These are phyloP conservation scores for Dynastes grantii DNA, from an alignment of 2,888 invertebrate species.

Conservation along the genomic window DNA sequence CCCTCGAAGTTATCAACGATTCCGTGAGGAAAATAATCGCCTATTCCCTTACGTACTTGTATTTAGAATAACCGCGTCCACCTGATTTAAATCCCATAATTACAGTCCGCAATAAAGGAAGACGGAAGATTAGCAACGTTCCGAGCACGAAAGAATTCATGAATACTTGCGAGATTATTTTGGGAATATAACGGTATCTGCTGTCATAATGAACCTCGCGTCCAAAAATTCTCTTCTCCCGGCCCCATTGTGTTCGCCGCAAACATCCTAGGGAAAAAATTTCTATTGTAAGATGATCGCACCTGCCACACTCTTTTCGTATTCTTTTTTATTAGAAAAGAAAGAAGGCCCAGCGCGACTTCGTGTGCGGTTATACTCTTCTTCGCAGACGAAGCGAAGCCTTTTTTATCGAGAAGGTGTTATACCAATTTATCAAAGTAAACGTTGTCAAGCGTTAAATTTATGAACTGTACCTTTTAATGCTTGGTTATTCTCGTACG, in stretches of 20 bases:
- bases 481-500: not conserved
- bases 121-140: constrained; percentile 19
- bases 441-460: constrained; percentile 26
- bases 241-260: constrained; percentile 36
- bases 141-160: constrained; percentile 13
- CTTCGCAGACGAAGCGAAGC: not conserved
- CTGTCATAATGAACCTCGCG: constrained; percentile 42
- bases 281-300: constrained; percentile 43
- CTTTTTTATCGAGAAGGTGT: constrained; percentile 14
- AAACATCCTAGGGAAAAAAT: constrained; percentile 37
- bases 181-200: constrained; percentile 42
- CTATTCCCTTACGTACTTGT: not conserved
- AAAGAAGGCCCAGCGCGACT: not conserved
- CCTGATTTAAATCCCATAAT: constrained; percentile 34
- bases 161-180: constrained; percentile 33
- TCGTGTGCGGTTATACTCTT: constrained; percentile 10
- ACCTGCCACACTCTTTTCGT: constrained; percentile 39
- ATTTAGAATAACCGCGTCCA: not conserved
- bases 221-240: constrained; percentile 37
- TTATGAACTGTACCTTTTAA: not conserved
- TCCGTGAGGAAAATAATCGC: constrained; percentile 1
- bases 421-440: constrained; percentile 29
- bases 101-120: not conserved
- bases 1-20: constrained; percentile 1
- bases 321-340: constrained; percentile 14